Conservation (phyloP, 2,797 vertebrate genomes). For the Cirrhinus molitorella region DNA sequence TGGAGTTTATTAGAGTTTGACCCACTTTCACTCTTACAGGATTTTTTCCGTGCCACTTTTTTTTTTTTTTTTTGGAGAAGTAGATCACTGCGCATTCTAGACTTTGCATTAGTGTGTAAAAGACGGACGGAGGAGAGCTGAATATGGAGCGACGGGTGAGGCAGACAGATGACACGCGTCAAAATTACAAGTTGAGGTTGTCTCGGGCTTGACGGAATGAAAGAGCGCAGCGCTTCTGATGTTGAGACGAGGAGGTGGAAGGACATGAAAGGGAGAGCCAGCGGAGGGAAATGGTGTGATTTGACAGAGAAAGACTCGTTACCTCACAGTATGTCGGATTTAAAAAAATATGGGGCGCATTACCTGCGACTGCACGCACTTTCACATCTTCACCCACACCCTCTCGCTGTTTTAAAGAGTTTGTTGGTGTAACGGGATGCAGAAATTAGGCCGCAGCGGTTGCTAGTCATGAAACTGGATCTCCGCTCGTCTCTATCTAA, state of each 20-base stretch:
- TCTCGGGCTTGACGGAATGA: constrained; percentile 53
- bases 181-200: constrained; percentile 35
- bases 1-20: constrained; percentile 52
- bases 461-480: constrained; percentile 19
- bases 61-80: not conserved
- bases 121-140: not conserved
- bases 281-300: constrained; percentile 18
- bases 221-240: constrained; percentile 57
- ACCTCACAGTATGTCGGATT: constrained; percentile 12
- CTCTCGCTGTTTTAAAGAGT: not conserved
- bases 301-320: constrained; percentile 42
- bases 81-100: constrained; percentile 1
- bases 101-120: constrained; percentile 1
- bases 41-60: constrained; percentile 22
- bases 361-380: not conserved
- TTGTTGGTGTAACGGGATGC: not conserved
- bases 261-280: constrained; percentile 11
- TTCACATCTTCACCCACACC: not conserved
- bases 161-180: constrained; percentile 23
- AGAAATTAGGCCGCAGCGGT: constrained; percentile 4
- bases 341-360: not conserved
- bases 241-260: constrained; percentile 50
- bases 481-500: not conserved
- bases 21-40: constrained; percentile 41
- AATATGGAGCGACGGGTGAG: not conserved